Conservation (phyloP, 2,888 invertebrate species). For the Agriopis aurantiaria region DNA sequence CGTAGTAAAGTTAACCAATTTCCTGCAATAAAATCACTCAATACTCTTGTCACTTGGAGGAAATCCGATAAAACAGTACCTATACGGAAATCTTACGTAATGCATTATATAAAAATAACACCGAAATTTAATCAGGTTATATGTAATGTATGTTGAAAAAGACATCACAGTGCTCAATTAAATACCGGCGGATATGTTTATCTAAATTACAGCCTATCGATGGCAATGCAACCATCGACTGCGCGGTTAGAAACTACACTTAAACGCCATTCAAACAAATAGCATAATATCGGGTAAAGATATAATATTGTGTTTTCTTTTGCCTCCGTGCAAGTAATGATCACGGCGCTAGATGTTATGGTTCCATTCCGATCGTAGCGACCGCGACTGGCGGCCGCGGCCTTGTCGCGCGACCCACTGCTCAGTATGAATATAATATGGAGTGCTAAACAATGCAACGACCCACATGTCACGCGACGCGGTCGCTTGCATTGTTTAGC, state of each 20-base stretch:
- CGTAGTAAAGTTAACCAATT: neutral
- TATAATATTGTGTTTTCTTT: conserved; percentile 39
- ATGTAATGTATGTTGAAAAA: conserved; percentile 9
- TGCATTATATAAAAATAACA: conserved; percentile 3
- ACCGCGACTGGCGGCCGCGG: too few relatives aligned
- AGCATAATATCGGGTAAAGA: conserved; percentile 37
- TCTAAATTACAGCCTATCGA: conserved; percentile 52
- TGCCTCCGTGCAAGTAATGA: conserved; percentile 42
- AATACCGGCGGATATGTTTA: conserved; percentile 33
- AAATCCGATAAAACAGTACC: neutral
- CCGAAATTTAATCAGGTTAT: conserved; percentile 11
- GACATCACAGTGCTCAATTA: conserved; percentile 38
- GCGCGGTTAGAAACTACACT: conserved; percentile 65
- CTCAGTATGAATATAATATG: too few relatives aligned
- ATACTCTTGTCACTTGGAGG: neutral
- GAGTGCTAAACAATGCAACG: too few relatives aligned
- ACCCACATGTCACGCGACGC: too few relatives aligned
- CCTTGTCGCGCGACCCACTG: too few relatives aligned
- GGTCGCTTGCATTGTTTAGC: too few relatives aligned
- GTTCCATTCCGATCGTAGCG: too few relatives aligned
- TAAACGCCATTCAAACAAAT: conserved; percentile 56
- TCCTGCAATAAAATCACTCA: neutral
- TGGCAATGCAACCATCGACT: conserved; percentile 44
- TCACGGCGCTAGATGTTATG: too few relatives aligned
- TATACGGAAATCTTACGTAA: conserved; percentile 7